A percentile compares a stretch with the other conserved stretches of the same genome.
Evolutionary conservation across 2,797 vertebrate species (phyloP).

Genomic region (Neosilurus mollespiculum): DNA sequence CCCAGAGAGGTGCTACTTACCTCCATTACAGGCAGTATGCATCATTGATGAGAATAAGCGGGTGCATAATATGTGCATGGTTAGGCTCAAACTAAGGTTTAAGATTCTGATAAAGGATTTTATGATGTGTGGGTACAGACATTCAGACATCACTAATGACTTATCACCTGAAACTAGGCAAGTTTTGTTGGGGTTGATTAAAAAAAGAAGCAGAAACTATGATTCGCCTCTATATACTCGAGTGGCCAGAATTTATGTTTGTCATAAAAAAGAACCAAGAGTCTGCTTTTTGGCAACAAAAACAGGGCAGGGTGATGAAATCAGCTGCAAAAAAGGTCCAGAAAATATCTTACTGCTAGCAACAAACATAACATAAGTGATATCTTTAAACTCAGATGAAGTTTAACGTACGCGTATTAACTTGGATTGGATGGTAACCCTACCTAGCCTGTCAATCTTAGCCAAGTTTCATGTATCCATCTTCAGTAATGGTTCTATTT

Average conservation of each 20-base stretch:
- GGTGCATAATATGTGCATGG: slow-evolving; percentile 49
- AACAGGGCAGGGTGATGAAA: slow-evolving; percentile 48
- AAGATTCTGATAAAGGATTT: slow-evolving; percentile 11
- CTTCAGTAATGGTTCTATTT: too few species aligned
- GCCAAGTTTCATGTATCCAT: neutral
- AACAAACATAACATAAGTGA: slow-evolving; percentile 19
- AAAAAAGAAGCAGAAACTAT: neutral
- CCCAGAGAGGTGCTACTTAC: slow-evolving; percentile 43
- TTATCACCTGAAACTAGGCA: neutral
- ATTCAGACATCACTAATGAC: neutral
- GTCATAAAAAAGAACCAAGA: slow-evolving; percentile 5
- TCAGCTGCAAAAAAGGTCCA: slow-evolving; percentile 40
- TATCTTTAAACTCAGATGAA: slow-evolving; percentile 15
- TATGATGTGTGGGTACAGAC: neutral
- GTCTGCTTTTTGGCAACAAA: slow-evolving; percentile 23
- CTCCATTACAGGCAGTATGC: slow-evolving; percentile 50
- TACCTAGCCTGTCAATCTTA: neutral
- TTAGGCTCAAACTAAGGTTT: slow-evolving; percentile 34
- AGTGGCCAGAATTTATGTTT: slow-evolving; percentile 18
- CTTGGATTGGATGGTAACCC: neutral
- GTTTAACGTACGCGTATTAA: too few species aligned
- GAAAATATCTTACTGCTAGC: neutral
- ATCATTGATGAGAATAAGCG: slow-evolving; percentile 54
- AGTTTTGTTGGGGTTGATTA: neutral
- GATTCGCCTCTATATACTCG: neutral